phyloP scores from a whole-genome alignment of 1,140 invertebrate genomes.

The Helicoverpa armigera region DNA sequence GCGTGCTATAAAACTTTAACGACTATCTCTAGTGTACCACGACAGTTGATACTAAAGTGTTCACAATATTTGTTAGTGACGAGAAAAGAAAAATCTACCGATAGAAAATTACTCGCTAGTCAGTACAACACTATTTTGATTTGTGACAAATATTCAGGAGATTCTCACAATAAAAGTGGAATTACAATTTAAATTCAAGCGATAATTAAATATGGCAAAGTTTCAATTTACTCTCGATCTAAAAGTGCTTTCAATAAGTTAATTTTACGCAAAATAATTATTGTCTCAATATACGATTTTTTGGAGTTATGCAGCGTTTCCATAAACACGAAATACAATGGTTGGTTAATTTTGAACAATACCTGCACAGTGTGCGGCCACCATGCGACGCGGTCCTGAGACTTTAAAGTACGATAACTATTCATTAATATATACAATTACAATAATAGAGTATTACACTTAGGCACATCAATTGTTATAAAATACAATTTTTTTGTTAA shows the following conservation, averaged over 20 bases:
- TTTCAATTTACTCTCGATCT: slow-evolving; percentile 48
- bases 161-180: slow-evolving; percentile 41
- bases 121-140: slow-evolving; percentile 71
- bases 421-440: slow-evolving; percentile 80
- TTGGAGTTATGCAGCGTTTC: slow-evolving; percentile 57
- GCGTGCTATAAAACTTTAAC: slow-evolving; percentile 77
- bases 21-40: slow-evolving; percentile 68
- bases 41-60: slow-evolving; percentile 68
- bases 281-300: slow-evolving; percentile 73
- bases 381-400: slow-evolving; percentile 57
- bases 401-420: slow-evolving; percentile 70
- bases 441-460: slow-evolving; percentile 83
- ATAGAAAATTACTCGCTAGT: slow-evolving; percentile 73
- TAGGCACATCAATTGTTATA: slow-evolving; percentile 87
- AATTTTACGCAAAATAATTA: slow-evolving; percentile 72
- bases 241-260: slow-evolving; percentile 32
- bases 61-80: slow-evolving; percentile 56
- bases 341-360: slow-evolving; percentile 51
- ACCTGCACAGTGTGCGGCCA: slow-evolving; percentile 36
- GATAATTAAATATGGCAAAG: slow-evolving; percentile 43
- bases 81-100: slow-evolving; percentile 58
- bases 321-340: slow-evolving; percentile 65
- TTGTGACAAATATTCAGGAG: slow-evolving; percentile 54
- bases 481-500: slow-evolving; percentile 80
- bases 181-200: slow-evolving; percentile 45